Percentiles rank a stretch among this genome's conserved stretches.
Conservation (phyloP, 2,113 vertebrate genomes). For the Peucedramus taeniatus region DNA sequence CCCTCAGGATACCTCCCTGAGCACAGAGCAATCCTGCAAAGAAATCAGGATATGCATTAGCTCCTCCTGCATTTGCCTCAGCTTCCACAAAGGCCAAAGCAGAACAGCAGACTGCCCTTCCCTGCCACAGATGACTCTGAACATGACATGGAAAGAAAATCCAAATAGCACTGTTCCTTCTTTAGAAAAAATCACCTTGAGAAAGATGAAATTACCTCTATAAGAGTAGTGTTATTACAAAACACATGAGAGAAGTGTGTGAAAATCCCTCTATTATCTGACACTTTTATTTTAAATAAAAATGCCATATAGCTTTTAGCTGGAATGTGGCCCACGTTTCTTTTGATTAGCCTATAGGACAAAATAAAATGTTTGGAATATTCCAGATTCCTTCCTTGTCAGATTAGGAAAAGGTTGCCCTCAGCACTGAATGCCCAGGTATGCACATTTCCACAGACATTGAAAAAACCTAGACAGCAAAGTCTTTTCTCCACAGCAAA, state of each 20-base stretch:
- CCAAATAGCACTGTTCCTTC: neutral
- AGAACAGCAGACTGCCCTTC: neutral
- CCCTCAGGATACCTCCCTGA: neutral
- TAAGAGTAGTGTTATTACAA: neutral
- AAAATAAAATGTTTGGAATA: neutral
- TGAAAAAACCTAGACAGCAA: neutral
- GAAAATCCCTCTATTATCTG: neutral
- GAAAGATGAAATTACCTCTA: neutral
- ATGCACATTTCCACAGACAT: neutral
- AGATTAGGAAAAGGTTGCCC: neutral
- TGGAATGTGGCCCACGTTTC: neutral
- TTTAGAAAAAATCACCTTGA: neutral
- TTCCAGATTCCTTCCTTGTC: neutral
- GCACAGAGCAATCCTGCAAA: neutral
- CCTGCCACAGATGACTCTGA: neutral
- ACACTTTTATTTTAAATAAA: neutral
- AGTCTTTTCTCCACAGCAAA: neutral
- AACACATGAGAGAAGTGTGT: neutral
- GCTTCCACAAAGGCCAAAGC: neutral
- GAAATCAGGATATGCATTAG: accelerated
- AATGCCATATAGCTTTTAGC: neutral
- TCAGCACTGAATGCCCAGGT: neutral
- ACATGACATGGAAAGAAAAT: neutral
- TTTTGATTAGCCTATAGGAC: neutral
- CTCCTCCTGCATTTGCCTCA: neutral